A percentile compares a stretch with the other conserved stretches of the same genome.
phyloP scores from a whole-genome alignment of 2,113 vertebrate genomes.

The Tragulus kanchil region DNA sequence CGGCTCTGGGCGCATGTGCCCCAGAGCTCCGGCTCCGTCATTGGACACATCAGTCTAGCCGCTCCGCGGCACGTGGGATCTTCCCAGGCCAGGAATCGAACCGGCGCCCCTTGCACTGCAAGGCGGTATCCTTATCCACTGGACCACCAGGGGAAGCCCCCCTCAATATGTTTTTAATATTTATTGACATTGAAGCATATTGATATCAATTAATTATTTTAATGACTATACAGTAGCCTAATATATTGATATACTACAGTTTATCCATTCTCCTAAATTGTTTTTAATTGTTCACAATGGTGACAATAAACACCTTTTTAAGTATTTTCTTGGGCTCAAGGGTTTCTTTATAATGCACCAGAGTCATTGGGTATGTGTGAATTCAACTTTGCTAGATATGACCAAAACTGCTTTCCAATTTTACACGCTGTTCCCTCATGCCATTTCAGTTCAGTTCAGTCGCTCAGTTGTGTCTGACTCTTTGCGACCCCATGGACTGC shows the following conservation, averaged over 20 bases:
- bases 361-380: neutral
- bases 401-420: constrained; percentile 34
- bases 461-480: no score
- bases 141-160: no score
- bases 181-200: neutral
- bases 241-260: neutral
- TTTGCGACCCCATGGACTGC: no score
- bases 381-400: constrained; percentile 30
- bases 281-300: constrained; percentile 48
- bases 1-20: no score
- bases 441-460: neutral
- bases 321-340: constrained; percentile 27
- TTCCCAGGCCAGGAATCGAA: no score
- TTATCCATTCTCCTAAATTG: constrained; percentile 5
- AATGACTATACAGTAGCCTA: neutral
- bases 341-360: neutral
- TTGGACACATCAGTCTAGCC: no score
- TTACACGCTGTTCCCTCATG: neutral
- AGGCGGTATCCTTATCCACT: no score
- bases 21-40: no score
- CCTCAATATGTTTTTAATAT: constrained; percentile 30
- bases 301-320: constrained; percentile 18
- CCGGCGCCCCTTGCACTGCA: no score
- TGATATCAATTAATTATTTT: constrained; percentile 21
- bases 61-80: no score